A percentile compares a stretch with the other conserved stretches of the same genome.
These are phyloP conservation scores for Lasioglossum malachurum DNA, from an alignment of 2,888 invertebrate genomes.

Conservation along the genomic window DNA sequence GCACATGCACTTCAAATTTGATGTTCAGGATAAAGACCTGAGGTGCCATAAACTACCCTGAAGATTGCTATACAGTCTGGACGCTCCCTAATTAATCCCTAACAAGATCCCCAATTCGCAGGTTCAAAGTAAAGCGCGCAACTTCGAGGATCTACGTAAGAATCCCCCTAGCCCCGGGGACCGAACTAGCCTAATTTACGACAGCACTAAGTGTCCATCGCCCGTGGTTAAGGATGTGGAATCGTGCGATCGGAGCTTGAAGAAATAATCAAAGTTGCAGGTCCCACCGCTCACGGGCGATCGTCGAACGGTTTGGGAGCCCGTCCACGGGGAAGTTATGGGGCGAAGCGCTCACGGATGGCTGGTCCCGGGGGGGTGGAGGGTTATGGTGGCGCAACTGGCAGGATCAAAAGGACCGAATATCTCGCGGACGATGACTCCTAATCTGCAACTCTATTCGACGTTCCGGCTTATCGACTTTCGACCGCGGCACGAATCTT, in stretches of 20 bases:
- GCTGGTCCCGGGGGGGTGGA: background rate
- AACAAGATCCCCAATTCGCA: background rate
- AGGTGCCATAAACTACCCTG: too few relatives aligned
- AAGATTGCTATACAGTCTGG: too few relatives aligned
- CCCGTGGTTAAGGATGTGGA: background rate
- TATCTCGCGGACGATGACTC: constrained; percentile 40
- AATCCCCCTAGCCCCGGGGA: background rate
- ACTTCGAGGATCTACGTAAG: background rate
- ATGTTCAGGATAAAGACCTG: too few relatives aligned
- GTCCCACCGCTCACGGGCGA: background rate
- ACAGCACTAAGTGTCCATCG: background rate
- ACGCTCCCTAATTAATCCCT: background rate
- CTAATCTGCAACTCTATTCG: constrained; percentile 64
- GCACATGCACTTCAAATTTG: too few relatives aligned
- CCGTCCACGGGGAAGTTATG: background rate
- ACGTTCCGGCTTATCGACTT: constrained; percentile 56
- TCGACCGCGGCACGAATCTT: constrained; percentile 59
- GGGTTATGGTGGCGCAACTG: background rate
- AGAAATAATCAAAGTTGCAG: background rate
- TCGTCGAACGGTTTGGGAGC: background rate
- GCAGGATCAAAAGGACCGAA: constrained; percentile 38
- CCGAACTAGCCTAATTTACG: background rate
- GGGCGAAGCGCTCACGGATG: background rate
- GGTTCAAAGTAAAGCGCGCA: background rate
- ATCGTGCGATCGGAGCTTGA: background rate